These are phyloP conservation scores for Acromyrmex heyeri DNA, from an alignment of 1,140 invertebrate genomes.

Conservation along the genomic window DNA sequence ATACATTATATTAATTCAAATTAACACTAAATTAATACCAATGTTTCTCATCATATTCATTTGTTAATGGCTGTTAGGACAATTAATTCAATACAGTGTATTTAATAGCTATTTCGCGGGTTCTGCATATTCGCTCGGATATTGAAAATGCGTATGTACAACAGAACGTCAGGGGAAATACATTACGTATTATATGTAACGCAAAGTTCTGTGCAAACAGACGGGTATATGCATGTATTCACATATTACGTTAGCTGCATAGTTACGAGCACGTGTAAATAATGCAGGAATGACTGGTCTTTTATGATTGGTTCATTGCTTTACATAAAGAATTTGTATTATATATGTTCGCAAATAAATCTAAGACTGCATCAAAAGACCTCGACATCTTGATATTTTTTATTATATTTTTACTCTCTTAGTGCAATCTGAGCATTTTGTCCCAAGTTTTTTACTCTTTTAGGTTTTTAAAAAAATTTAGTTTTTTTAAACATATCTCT, in stretches of 20 bases:
- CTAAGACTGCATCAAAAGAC: background rate
- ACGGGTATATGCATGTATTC: background rate
- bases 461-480: no score
- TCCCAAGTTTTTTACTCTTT: no score
- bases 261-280: constrained; percentile 11
- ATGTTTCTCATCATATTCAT: constrained; percentile 23
- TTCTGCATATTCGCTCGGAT: constrained; percentile 30
- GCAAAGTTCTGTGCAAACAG: constrained; percentile 42
- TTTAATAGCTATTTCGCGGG: constrained; percentile 49
- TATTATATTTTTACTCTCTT: no score
- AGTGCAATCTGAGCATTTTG: no score
- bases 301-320: background rate
- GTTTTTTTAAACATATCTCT: no score
- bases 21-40: constrained; percentile 39
- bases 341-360: background rate
- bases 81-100: constrained; percentile 49
- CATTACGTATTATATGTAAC: constrained; percentile 47
- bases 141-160: constrained; percentile 27
- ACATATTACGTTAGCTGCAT: background rate
- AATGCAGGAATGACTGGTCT: constrained; percentile 1
- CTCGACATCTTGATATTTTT: background rate
- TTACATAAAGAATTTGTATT: background rate
- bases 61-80: constrained; percentile 18
- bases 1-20: background rate
- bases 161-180: constrained; percentile 11